Evolutionary conservation across 30 jellyfish, hydroid and myxozoan species (phyloP).

Genomic region (Chironex yamaguchii): DNA sequence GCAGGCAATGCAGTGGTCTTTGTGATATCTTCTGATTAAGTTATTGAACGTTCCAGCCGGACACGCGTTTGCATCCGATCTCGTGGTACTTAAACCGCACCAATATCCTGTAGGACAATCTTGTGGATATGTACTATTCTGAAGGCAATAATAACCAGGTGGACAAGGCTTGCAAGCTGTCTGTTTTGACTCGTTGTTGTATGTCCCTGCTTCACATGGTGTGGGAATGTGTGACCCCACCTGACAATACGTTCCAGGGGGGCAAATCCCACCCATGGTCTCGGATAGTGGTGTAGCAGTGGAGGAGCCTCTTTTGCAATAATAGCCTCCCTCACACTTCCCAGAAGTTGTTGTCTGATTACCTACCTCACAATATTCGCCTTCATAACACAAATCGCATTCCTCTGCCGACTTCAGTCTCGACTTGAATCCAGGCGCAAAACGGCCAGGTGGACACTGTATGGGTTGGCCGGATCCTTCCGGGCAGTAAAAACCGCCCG

Average conservation of each 20-base stretch:
- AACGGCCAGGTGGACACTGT: slow-evolving; percentile 97
- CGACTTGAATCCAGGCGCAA: slow-evolving; percentile 78
- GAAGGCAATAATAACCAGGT: slow-evolving; percentile 92
- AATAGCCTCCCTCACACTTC: slow-evolving; percentile 86
- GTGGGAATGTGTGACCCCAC: slow-evolving; percentile 79
- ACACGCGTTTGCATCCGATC: slow-evolving; percentile 72
- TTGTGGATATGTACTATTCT: slow-evolving; percentile 71
- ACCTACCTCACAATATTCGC: slow-evolving; percentile 91
- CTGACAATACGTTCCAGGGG: slow-evolving; percentile 94
- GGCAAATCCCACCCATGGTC: slow-evolving; percentile 94
- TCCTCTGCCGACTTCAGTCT: slow-evolving; percentile 68
- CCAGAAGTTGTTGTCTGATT: slow-evolving; percentile 88
- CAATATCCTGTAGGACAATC: slow-evolving; percentile 97
- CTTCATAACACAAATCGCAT: slow-evolving; percentile 89
- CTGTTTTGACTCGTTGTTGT: slow-evolving; percentile 86
- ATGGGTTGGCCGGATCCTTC: slow-evolving; percentile 83
- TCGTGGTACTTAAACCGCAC: slow-evolving; percentile 83
- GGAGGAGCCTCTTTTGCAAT: slow-evolving; percentile 94
- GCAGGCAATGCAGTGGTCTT: slow-evolving; percentile 78
- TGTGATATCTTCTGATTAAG: slow-evolving; percentile 58
- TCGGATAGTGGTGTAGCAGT: slow-evolving; percentile 75
- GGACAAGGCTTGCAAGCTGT: slow-evolving; percentile 84
- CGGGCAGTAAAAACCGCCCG: slow-evolving; percentile 95
- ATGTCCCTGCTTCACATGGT: slow-evolving; percentile 96
- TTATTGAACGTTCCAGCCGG: slow-evolving; percentile 91